Conservation (phyloP, 2,113 vertebrate genomes). For the Pontoporia blainvillei region DNA sequence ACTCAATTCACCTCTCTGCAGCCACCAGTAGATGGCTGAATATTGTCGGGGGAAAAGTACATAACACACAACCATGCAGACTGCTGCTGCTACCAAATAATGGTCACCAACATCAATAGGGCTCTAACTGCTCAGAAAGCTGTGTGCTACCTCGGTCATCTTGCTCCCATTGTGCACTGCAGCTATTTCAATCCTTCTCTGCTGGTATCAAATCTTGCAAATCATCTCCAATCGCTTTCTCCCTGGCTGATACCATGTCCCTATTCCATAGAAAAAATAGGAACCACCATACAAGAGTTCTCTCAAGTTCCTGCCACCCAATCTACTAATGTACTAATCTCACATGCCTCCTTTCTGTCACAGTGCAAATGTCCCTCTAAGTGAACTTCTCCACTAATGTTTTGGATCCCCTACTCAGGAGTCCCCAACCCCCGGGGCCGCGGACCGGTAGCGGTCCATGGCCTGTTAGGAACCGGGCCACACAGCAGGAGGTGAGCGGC, state of each 20-base stretch:
- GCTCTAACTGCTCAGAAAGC: not conserved
- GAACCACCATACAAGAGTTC: not conserved
- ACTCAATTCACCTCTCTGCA: not conserved
- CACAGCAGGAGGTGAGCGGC: too few relatives aligned
- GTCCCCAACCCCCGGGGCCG: too few relatives aligned
- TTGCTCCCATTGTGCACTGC: not conserved
- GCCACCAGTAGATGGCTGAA: not conserved
- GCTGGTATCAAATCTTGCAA: not conserved
- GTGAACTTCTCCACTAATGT: not conserved
- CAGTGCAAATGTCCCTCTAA: not conserved
- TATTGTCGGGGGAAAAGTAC: not conserved
- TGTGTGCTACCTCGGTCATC: not conserved
- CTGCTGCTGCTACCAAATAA: not conserved
- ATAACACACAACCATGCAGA: not conserved
- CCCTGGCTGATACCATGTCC: not conserved
- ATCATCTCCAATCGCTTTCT: not conserved
- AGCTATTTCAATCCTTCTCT: conserved; percentile 10
- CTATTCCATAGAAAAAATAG: not conserved
- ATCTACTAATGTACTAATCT: not conserved
- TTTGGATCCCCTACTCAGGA: not conserved
- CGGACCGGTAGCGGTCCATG: too few relatives aligned
- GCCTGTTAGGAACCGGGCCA: too few relatives aligned
- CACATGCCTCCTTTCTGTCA: not conserved
- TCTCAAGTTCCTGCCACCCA: conserved; percentile 14
- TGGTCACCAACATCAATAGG: not conserved